These are phyloP conservation scores for Lithobius niger DNA, from an alignment of 1,140 invertebrate genomes.

Conservation along the genomic window DNA sequence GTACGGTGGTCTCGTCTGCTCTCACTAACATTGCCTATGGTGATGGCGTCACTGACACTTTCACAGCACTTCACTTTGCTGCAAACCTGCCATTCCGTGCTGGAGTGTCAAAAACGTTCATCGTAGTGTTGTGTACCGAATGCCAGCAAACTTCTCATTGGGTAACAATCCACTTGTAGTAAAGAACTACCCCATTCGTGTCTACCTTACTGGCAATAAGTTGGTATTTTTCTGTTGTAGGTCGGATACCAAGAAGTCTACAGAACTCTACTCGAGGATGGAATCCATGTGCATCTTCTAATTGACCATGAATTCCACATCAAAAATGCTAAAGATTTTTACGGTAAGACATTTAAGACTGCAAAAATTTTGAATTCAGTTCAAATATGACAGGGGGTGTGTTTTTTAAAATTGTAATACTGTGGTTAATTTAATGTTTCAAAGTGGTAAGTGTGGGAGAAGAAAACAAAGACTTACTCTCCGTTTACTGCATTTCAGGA, in stretches of 20 bases:
- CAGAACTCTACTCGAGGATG: slow-evolving; percentile 60
- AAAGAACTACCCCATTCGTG: no score
- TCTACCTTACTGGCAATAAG: no score
- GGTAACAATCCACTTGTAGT: no score
- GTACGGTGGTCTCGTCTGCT: slow-evolving; percentile 1
- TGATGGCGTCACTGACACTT: slow-evolving; percentile 50
- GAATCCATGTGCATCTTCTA: slow-evolving; percentile 64
- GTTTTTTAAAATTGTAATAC: slow-evolving; percentile 7
- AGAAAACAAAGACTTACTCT: neutral
- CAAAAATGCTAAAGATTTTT: slow-evolving; percentile 45
- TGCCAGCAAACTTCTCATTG: no score
- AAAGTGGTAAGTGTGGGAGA: neutral
- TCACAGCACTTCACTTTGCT: slow-evolving; percentile 58
- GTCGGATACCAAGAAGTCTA: slow-evolving; percentile 61
- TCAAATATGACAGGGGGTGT: slow-evolving; percentile 4
- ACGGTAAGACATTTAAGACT: slow-evolving; percentile 37
- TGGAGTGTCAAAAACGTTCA: slow-evolving; percentile 66
- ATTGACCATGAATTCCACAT: slow-evolving; percentile 56
- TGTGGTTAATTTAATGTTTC: slow-evolving; percentile 10
- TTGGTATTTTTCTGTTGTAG: no score
- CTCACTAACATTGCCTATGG: slow-evolving; percentile 22
- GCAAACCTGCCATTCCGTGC: slow-evolving; percentile 61
- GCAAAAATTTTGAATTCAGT: slow-evolving; percentile 1
- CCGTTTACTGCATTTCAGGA: slow-evolving; percentile 32
- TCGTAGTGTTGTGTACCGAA: slow-evolving; percentile 62